These are phyloP conservation scores for Bombus pyrosoma DNA, from an alignment of 1,140 invertebrate genomes.

Conservation along the genomic window DNA sequence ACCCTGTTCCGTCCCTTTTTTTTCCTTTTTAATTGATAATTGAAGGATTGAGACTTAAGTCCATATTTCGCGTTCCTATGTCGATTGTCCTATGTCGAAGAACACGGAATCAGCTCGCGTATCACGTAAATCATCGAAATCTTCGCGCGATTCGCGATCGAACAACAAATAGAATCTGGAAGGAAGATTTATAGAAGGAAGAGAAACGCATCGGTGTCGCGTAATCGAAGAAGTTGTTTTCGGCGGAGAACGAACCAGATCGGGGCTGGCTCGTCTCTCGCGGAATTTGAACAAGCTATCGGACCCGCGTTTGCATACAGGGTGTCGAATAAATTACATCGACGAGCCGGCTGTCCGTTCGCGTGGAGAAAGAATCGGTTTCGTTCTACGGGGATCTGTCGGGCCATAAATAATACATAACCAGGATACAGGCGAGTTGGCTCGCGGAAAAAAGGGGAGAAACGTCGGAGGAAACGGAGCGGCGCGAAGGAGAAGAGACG, in stretches of 20 bases:
- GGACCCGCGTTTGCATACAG: conserved; percentile 46
- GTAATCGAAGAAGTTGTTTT: conserved; percentile 26
- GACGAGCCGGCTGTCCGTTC: conserved; percentile 16
- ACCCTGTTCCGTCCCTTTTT: too few species aligned
- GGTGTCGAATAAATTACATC: conserved; percentile 58
- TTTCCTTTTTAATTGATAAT: too few species aligned
- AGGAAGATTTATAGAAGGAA: conserved; percentile 15
- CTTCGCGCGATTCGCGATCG: neutral
- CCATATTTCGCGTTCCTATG: neutral
- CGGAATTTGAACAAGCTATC: conserved; percentile 22
- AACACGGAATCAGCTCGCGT: too few species aligned
- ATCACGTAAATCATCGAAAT: neutral
- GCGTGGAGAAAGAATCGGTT: conserved; percentile 40
- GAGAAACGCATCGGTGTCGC: neutral
- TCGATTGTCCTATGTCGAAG: too few species aligned
- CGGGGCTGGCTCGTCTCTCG: neutral
- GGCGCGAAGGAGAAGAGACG: neutral
- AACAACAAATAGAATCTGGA: conserved; percentile 5
- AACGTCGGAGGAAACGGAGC: conserved; percentile 6
- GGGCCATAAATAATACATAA: conserved; percentile 74
- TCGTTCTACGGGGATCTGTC: conserved; percentile 60
- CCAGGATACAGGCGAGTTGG: conserved; percentile 13
- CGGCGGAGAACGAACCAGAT: neutral
- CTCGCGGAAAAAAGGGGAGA: conserved; percentile 21
- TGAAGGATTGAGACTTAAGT: neutral